Percentiles rank a stretch among this genome's conserved stretches.
phyloP scores from a whole-genome alignment of 1,140 invertebrate genomes.

The Drosophila subpulchrella region DNA sequence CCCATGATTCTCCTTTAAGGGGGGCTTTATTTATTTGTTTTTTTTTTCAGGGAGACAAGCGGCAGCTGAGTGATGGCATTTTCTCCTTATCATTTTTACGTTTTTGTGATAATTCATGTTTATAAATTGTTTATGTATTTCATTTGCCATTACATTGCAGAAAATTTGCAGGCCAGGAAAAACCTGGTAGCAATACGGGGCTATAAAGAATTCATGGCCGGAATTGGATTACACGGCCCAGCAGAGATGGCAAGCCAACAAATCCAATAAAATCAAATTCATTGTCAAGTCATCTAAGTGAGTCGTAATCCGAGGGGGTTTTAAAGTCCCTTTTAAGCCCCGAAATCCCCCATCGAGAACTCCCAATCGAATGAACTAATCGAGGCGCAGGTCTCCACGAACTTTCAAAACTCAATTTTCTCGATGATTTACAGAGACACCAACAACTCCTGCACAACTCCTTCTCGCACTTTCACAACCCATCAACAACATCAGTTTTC shows the following conservation, averaged over 20 bases:
- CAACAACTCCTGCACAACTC: neutral
- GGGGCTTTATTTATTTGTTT: neutral
- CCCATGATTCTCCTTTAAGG: neutral
- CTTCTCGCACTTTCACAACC: neutral
- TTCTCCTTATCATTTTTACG: conserved; percentile 71
- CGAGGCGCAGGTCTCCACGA: neutral
- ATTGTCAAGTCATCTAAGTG: conserved; percentile 49
- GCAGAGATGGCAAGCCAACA: conserved; percentile 2
- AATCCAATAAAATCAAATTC: conserved; percentile 51
- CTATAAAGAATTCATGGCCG: conserved; percentile 50
- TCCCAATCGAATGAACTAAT: neutral
- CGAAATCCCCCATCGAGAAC: neutral
- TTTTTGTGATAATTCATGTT: conserved; percentile 77
- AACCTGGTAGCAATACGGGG: conserved; percentile 6
- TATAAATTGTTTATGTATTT: conserved; percentile 79
- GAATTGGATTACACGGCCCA: conserved; percentile 36
- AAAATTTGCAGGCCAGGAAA: conserved; percentile 16
- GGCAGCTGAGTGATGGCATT: conserved; percentile 53
- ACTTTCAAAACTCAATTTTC: conserved; percentile 61
- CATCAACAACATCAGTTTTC: conserved; percentile 54
- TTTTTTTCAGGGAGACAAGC: conserved; percentile 6
- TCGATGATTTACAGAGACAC: conserved; percentile 57
- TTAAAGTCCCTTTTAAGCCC: neutral
- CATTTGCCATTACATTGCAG: conserved; percentile 73
- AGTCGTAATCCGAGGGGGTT: conserved; percentile 13